phyloP scores from a whole-genome alignment of 2,113 vertebrate genomes.

The Pituophis catenifer region DNA sequence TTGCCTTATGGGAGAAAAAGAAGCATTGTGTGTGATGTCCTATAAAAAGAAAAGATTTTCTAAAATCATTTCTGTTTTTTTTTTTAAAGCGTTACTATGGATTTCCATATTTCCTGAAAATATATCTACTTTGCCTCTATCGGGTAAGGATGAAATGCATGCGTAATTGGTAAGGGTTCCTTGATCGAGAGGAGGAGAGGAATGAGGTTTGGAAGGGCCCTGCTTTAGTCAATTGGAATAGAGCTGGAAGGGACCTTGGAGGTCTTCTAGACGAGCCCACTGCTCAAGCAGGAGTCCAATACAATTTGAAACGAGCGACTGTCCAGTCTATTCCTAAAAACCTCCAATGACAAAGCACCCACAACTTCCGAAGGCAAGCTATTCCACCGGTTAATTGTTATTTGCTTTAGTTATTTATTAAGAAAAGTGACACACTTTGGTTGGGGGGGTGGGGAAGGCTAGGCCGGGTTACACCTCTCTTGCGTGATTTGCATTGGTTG shows the following conservation, averaged over 20 bases:
- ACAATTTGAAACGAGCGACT: neutral
- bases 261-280: neutral
- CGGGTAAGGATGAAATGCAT: constrained; percentile 16
- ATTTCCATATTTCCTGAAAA: constrained; percentile 47
- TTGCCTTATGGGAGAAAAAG: no score
- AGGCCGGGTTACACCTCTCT: neutral
- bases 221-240: neutral
- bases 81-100: constrained; percentile 32
- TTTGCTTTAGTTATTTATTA: no score
- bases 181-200: neutral
- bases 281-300: neutral
- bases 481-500: no score
- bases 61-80: neutral
- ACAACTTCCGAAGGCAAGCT: no score
- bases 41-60: neutral
- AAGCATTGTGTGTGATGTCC: no score
- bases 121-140: neutral
- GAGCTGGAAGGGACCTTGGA: neutral
- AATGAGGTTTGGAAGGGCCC: neutral
- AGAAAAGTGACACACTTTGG: no score
- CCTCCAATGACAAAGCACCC: no score
- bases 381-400: no score
- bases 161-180: neutral
- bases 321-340: neutral
- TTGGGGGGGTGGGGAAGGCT: no score